These are phyloP conservation scores for Tyto alba DNA, from an alignment of 2,113 vertebrate genomes.

Conservation along the genomic window DNA sequence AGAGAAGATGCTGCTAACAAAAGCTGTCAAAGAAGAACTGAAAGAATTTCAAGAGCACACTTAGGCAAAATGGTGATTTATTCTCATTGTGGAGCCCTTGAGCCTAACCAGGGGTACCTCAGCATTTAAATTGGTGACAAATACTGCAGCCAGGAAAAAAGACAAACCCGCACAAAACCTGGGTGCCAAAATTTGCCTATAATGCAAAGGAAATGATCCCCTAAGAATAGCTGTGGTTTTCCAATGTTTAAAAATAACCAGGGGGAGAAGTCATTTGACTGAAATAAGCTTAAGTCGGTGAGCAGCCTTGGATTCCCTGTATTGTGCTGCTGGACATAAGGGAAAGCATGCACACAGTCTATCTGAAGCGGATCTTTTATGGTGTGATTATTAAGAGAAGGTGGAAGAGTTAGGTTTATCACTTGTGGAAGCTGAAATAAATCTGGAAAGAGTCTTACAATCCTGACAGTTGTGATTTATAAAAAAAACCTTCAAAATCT, in stretches of 20 bases:
- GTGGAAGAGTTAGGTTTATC: not conserved
- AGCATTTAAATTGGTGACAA: not conserved
- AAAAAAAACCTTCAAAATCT: not conserved
- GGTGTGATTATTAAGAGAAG: not conserved
- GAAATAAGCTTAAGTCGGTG: not conserved
- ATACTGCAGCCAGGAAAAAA: not conserved
- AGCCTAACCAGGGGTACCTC: not conserved
- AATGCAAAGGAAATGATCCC: not conserved
- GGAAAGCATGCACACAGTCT: not conserved
- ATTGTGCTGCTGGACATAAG: not conserved
- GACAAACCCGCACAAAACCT: not conserved
- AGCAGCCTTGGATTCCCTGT: not conserved
- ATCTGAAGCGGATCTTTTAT: not conserved
- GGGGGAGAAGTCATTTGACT: not conserved
- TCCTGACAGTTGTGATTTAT: not conserved
- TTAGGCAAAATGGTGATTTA: not conserved
- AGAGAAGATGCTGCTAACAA: not conserved
- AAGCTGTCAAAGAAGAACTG: not conserved
- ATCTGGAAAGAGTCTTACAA: not conserved
- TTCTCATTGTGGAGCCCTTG: not conserved
- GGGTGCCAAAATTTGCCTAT: not conserved
- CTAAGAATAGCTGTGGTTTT: not conserved
- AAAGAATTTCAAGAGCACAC: not conserved
- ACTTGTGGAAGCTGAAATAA: not conserved
- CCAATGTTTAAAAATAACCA: not conserved